These are phyloP conservation scores for Pseudocheirus occidentalis DNA, from an alignment of 2,797 vertebrate genomes.

Conservation along the genomic window DNA sequence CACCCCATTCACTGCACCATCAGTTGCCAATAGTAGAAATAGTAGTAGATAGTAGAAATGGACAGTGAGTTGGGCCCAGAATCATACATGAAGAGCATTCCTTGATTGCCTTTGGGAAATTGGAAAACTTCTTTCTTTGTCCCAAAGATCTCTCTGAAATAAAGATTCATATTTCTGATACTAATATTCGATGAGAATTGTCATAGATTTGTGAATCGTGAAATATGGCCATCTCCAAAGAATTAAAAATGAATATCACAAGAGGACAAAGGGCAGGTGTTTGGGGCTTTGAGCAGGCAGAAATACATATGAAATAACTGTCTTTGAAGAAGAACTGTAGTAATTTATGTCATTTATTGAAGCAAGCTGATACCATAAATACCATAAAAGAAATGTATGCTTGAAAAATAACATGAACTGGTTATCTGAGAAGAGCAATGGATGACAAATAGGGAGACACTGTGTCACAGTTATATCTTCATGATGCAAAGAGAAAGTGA, in stretches of 20 bases:
- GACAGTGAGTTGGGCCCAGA: neutral
- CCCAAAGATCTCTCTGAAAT: neutral
- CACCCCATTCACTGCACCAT: neutral
- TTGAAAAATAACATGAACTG: neutral
- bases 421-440: neutral
- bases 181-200: neutral
- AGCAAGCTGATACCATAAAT: neutral
- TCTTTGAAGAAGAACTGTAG: neutral
- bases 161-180: neutral
- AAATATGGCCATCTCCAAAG: neutral
- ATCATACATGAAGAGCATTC: neutral
- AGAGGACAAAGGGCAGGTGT: neutral
- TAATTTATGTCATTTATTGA: neutral
- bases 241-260: neutral
- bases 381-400: neutral
- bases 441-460: neutral
- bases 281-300: neutral
- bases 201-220: neutral
- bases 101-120: neutral
- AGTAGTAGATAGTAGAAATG: neutral
- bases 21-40: neutral
- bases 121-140: neutral
- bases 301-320: neutral
- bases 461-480: neutral
- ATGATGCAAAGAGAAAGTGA: neutral